Percentiles rank a stretch among this genome's conserved stretches.
Conservation (phyloP, 2,797 vertebrate species). For the Bovichtus diacanthus region DNA sequence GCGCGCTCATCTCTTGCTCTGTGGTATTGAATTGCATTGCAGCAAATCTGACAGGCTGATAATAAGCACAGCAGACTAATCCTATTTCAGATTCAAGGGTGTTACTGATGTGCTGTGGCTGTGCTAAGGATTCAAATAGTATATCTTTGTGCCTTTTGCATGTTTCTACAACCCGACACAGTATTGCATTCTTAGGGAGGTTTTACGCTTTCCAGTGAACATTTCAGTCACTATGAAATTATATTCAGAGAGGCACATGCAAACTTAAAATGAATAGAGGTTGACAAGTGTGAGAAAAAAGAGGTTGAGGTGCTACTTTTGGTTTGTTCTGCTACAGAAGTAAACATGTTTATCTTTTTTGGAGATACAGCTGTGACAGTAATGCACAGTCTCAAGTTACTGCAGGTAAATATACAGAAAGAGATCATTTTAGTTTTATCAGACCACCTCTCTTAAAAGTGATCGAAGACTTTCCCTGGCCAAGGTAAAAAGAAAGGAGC, state of each 20-base stretch:
- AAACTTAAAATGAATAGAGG: conserved; percentile 3
- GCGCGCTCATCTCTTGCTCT: conserved; percentile 4
- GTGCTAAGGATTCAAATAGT: conserved; percentile 27
- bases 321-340: neutral
- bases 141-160: conserved; percentile 1
- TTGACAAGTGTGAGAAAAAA: conserved; percentile 13
- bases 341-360: neutral
- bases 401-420: neutral
- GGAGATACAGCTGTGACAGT: neutral
- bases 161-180: neutral
- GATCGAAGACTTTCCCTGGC: conserved; percentile 3
- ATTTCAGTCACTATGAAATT: conserved; percentile 20
- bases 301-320: neutral
- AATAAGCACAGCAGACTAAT: conserved; percentile 46
- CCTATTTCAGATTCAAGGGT: conserved; percentile 42
- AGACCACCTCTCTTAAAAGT: conserved; percentile 23
- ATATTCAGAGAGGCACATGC: neutral
- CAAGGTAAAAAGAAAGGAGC: conserved; percentile 20
- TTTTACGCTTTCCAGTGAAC: conserved; percentile 16
- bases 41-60: conserved; percentile 48
- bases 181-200: neutral
- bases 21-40: conserved; percentile 42
- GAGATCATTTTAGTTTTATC: neutral
- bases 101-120: conserved; percentile 34
- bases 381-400: neutral